Percentiles rank a stretch among this genome's conserved stretches.
These are phyloP conservation scores for Drosophila insularis DNA, from an alignment of 1,140 invertebrate genomes.

Conservation along the genomic window DNA sequence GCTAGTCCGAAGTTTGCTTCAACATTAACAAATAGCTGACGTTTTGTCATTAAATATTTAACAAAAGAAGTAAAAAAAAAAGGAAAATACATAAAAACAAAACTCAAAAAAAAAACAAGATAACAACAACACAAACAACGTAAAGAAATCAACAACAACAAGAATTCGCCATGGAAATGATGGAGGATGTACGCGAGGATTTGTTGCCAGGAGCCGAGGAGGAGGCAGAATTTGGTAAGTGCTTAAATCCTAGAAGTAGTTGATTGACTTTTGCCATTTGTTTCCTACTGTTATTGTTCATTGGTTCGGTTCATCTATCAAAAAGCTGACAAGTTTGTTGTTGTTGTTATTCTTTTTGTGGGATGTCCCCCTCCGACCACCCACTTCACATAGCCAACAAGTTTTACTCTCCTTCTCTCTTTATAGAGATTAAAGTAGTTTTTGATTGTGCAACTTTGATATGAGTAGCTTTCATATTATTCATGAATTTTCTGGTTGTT, in stretches of 20 bases:
- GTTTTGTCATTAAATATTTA: conserved; percentile 20
- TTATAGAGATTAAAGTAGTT: conserved; percentile 1
- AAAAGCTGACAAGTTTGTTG: conserved; percentile 34
- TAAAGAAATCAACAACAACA: not conserved
- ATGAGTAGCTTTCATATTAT: not conserved
- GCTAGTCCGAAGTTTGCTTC: conserved; percentile 2
- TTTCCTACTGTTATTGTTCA: not conserved
- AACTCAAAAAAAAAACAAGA: conserved; percentile 10
- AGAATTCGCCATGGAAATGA: conserved; percentile 37
- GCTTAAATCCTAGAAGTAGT: conserved; percentile 16
- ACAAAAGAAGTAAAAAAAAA: not conserved
- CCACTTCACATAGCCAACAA: not conserved
- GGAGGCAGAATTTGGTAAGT: conserved; percentile 71
- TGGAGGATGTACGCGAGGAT: conserved; percentile 51
- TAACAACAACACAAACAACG: not conserved
- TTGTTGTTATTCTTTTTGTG: not conserved
- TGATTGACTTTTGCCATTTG: conserved; percentile 17
- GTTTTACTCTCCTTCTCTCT: not conserved
- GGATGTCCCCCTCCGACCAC: not conserved
- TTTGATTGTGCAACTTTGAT: conserved; percentile 2
- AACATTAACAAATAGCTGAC: conserved; percentile 17
- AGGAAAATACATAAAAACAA: not conserved
- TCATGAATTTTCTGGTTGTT: not conserved
- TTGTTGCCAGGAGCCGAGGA: conserved; percentile 65
- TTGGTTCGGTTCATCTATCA: conserved; percentile 34